Evolutionary conservation across 2,797 vertebrate genomes (phyloP), one percentile per base, ranked within the genome.

Genomic region (Anabas testudineus): DNA sequence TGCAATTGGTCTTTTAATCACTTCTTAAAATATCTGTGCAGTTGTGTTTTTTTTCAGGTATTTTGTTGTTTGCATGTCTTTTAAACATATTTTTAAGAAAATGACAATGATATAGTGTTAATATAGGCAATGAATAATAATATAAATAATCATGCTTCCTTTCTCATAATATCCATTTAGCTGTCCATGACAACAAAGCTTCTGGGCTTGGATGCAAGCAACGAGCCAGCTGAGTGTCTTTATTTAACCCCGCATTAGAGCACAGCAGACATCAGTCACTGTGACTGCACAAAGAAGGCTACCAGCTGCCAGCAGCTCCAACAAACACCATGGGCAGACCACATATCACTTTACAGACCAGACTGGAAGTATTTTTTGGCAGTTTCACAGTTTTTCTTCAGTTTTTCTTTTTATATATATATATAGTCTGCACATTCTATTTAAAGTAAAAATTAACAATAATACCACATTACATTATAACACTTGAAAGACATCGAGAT

Each of bases 151-250:
- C 7, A 12, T 16, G 7, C 10, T 13, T 18, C 48, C 8, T 52
- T 49, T 66, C 19, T 46, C 30, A 47, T 30, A 41, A 43, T 12
- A 72, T 78, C 51, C 1, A 49, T 76, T 58, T 18, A 49, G 46
- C 12, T 9, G 13, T 16, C 61, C 0, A 18, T 32, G 10, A 42
- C 16, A 47, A 32, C 42, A 60, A 22, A 39, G 58, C 56, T 43
- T 30, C 37, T 2, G 3, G 24, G 21, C 21, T 19, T 34, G 22
- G 47, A 47, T 63, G 66, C 21, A 53, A 49, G 58, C 19, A 58
- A 8, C 4, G 12, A 49, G 41, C 19, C 1, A 19, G 42, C 18
- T 2, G 9, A 16, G 19, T 10, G 58, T 65, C 30, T 59, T 76
- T 28, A 45, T 67, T 62, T 53, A 71, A 71, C 51, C 54, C 51